A percentile compares a stretch with the other conserved stretches of the same genome.
Conservation (phyloP, 2,113 vertebrate species). For the Struthio camelus region DNA sequence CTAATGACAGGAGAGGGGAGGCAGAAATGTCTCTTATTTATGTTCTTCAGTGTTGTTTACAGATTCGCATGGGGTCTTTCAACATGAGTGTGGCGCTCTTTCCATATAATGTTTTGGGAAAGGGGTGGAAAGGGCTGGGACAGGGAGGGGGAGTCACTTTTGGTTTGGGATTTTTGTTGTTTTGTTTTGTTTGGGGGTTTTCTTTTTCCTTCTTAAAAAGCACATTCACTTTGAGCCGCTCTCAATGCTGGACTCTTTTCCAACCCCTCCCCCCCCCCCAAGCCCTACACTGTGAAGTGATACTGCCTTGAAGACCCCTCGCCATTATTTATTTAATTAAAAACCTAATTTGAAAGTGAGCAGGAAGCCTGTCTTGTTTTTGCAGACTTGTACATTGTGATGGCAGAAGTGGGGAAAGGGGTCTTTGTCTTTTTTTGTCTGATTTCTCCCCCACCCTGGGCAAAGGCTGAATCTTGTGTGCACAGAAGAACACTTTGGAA, state of each 20-base stretch:
- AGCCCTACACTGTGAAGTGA: constrained; percentile 80
- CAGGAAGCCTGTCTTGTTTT: neutral
- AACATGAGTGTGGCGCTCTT: neutral
- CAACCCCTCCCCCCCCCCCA: neutral
- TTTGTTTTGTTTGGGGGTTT: neutral
- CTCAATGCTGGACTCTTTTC: constrained; percentile 12
- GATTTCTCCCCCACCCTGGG: neutral
- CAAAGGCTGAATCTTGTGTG: neutral
- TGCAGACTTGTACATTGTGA: fast-evolving
- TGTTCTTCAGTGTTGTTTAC: constrained; percentile 78
- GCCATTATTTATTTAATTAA: constrained; percentile 74
- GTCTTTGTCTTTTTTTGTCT: neutral
- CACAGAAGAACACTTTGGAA: fast-evolving
- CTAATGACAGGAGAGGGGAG: constrained; percentile 14
- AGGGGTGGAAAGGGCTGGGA: constrained; percentile 26
- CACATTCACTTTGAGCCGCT: constrained; percentile 51
- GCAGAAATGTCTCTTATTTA: constrained; percentile 58
- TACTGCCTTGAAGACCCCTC: constrained; percentile 75
- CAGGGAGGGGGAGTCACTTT: neutral
- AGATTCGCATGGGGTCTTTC: constrained; percentile 63
- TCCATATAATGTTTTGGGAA: neutral
- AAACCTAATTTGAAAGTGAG: constrained; percentile 66
- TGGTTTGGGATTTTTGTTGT: neutral
- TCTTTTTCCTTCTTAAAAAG: constrained; percentile 36
- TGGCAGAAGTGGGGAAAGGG: fast-evolving